phyloP scores from a whole-genome alignment of 2,888 invertebrate genomes.

The Blastobasis lacticolella region DNA sequence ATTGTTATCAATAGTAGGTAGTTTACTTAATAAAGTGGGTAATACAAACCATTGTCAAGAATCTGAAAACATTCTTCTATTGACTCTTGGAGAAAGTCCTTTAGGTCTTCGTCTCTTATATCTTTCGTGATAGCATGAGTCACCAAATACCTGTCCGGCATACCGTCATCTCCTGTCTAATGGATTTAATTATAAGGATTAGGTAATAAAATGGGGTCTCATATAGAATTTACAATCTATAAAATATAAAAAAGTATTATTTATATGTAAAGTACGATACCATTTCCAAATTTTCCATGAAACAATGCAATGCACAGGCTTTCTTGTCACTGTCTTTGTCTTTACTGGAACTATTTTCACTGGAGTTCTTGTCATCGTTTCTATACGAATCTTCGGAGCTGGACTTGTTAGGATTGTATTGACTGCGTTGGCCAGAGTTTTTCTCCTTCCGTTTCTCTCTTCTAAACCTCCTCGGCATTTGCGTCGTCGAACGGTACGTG shows the following conservation, averaged over 20 bases:
- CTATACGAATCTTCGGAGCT: slow-evolving; percentile 30
- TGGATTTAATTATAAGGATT: not conserved
- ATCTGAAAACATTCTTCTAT: slow-evolving; percentile 82
- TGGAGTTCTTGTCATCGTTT: slow-evolving; percentile 36
- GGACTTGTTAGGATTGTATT: slow-evolving; percentile 55
- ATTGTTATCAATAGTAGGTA: too few species aligned
- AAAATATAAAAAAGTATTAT: not conserved
- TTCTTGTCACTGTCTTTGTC: slow-evolving; percentile 33
- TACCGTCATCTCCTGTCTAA: slow-evolving; percentile 75
- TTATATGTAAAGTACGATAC: slow-evolving; percentile 44
- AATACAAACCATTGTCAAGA: slow-evolving; percentile 55
- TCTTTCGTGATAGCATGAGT: slow-evolving; percentile 76
- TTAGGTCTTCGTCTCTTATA: slow-evolving; percentile 76
- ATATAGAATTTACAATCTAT: not conserved
- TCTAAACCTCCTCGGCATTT: slow-evolving; percentile 38
- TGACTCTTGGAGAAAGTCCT: slow-evolving; percentile 80
- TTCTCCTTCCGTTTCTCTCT: slow-evolving; percentile 41
- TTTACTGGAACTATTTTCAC: slow-evolving; percentile 35
- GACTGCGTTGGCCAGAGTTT: slow-evolving; percentile 59
- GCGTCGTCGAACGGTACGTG: slow-evolving; percentile 29
- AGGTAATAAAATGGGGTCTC: too few species aligned
- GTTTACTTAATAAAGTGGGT: too few species aligned
- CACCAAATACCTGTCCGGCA: slow-evolving; percentile 79
- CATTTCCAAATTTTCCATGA: slow-evolving; percentile 80
- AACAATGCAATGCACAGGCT: slow-evolving; percentile 79